Conservation (phyloP, 2,113 vertebrate genomes). For the Petrocephalus zakoni region DNA sequence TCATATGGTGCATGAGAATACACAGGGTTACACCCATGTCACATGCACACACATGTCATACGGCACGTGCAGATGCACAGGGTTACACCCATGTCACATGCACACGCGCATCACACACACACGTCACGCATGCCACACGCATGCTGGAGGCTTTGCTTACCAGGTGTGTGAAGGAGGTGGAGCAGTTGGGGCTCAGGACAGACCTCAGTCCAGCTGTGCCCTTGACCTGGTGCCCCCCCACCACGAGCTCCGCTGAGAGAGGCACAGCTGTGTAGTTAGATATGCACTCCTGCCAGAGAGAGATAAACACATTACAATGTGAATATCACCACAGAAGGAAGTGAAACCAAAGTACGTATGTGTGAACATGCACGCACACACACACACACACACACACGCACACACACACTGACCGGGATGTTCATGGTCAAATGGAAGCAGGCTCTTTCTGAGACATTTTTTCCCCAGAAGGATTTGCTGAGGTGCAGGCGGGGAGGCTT, state of each 20-base stretch:
- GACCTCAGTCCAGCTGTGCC: slow-evolving; percentile 26
- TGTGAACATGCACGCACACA: background rate
- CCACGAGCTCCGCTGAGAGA: slow-evolving; percentile 24
- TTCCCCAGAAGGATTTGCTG: slow-evolving; percentile 22
- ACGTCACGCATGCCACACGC: no score
- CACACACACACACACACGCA: no score
- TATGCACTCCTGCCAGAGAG: slow-evolving; percentile 33
- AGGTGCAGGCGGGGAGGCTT: slow-evolving; percentile 27
- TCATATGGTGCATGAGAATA: no score
- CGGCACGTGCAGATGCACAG: no score
- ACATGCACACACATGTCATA: background rate
- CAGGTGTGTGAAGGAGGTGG: slow-evolving; percentile 22
- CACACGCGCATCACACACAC: background rate
- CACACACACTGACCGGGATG: slow-evolving; percentile 13
- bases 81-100: background rate
- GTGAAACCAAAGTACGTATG: background rate
- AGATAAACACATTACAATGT: background rate
- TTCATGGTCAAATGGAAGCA: slow-evolving; percentile 16
- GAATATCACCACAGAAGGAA: background rate
- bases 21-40: background rate
- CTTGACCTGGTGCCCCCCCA: slow-evolving; percentile 7
- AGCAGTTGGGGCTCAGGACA: slow-evolving; percentile 33
- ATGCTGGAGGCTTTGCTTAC: slow-evolving; percentile 20
- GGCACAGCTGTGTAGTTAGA: slow-evolving; percentile 32
- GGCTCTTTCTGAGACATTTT: background rate